Percentiles rank a stretch among this genome's conserved stretches.
Conservation (phyloP, 2,797 vertebrate genomes). For the Scleropages formosus region DNA sequence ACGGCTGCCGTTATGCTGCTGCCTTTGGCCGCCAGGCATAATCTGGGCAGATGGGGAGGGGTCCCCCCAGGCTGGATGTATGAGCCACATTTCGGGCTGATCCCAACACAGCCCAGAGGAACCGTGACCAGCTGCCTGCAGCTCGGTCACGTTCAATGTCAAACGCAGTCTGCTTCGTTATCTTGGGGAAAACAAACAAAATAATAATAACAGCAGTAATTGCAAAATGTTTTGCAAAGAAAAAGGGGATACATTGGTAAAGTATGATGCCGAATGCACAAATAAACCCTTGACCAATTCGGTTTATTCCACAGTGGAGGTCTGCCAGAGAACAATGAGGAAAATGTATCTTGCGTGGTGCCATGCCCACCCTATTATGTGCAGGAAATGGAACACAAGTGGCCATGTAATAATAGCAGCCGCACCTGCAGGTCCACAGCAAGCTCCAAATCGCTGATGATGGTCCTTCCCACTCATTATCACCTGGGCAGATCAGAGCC, state of each 20-base stretch:
- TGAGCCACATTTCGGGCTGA: neutral
- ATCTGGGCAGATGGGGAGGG: conserved; percentile 7
- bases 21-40: neutral
- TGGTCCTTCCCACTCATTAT: neutral
- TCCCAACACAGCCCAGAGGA: neutral
- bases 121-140: neutral
- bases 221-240: too few species aligned
- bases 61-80: neutral
- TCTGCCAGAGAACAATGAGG: too few species aligned
- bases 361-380: neutral
- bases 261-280: neutral
- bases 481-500: neutral
- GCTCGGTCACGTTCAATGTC: neutral
- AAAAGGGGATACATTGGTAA: too few species aligned
- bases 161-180: neutral
- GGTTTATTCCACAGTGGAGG: neutral
- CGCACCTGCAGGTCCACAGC: neutral
- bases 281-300: neutral
- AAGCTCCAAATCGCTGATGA: neutral
- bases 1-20: neutral
- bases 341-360: neutral
- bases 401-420: neutral
- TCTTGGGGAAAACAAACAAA: too few species aligned
- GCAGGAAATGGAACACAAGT: neutral
- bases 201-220: too few species aligned